phyloP scores from a whole-genome alignment of 2,888 invertebrate species.

The Tortrix viridana region DNA sequence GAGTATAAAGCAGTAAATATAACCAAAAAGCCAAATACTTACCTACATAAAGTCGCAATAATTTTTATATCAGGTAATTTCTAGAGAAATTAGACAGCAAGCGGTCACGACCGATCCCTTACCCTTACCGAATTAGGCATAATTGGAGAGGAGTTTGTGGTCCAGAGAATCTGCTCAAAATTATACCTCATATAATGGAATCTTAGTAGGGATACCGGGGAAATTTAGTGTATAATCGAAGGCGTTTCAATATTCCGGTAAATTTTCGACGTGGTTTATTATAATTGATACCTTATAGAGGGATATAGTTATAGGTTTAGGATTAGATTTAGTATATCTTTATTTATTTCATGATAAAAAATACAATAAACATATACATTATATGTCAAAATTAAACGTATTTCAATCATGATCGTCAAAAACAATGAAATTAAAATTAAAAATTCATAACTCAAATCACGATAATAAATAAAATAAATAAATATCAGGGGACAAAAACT shows the following conservation, averaged over 20 bases:
- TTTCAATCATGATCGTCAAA: too few relatives aligned
- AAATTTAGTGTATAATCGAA: slow-evolving; percentile 14
- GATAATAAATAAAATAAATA: too few relatives aligned
- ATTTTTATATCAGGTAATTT: slow-evolving; percentile 6
- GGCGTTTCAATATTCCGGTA: slow-evolving; percentile 14
- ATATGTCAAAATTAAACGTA: too few relatives aligned
- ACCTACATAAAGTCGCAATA: slow-evolving; percentile 6
- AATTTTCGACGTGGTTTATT: slow-evolving; percentile 1
- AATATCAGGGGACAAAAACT: too few relatives aligned
- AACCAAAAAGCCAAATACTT: slow-evolving; percentile 4
- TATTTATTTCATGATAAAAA: too few relatives aligned
- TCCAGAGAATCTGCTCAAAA: slow-evolving; percentile 27
- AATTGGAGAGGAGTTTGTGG: slow-evolving; percentile 35
- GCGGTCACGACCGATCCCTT: slow-evolving; percentile 16
- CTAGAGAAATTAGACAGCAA: slow-evolving; percentile 6
- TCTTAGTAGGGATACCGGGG: slow-evolving; percentile 10
- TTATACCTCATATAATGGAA: slow-evolving; percentile 24
- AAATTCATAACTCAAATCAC: too few relatives aligned
- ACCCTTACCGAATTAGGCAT: slow-evolving; percentile 28
- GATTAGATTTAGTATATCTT: too few relatives aligned
- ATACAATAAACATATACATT: too few relatives aligned
- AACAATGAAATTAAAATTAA: too few relatives aligned
- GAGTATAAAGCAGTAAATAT: too few relatives aligned
- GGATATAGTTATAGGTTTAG: too few relatives aligned
- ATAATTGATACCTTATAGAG: too few relatives aligned